phyloP scores from a whole-genome alignment of 1,140 invertebrate genomes.

The Leptopilina boulardi region DNA sequence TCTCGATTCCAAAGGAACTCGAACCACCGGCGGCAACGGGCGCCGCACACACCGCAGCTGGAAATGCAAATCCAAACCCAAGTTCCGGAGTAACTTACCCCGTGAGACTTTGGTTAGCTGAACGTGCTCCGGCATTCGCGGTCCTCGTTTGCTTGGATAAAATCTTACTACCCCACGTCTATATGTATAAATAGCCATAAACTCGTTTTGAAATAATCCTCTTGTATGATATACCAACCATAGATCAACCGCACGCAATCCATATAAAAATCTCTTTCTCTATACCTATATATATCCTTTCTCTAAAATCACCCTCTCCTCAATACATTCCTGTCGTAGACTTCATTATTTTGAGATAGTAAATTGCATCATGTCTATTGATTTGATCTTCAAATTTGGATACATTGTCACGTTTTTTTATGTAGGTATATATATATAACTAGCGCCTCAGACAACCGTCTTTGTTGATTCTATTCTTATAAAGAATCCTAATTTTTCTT shows the following conservation, averaged over 20 bases:
- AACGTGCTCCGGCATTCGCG: slow-evolving; percentile 71
- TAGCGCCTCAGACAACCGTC: too few relatives aligned
- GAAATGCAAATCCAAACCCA: slow-evolving; percentile 65
- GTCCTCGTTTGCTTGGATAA: slow-evolving; percentile 66
- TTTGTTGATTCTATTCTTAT: too few relatives aligned
- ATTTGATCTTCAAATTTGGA: too few relatives aligned
- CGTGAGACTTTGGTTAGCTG: slow-evolving; percentile 64
- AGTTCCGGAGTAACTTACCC: slow-evolving; percentile 56
- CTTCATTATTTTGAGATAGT: background rate
- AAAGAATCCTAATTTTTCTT: too few relatives aligned
- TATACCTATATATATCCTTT: background rate
- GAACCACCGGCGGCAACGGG: slow-evolving; percentile 34
- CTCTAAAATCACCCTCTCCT: slow-evolving; percentile 12
- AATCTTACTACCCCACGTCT: slow-evolving; percentile 58
- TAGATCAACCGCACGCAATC: slow-evolving; percentile 54
- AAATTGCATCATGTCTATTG: too few relatives aligned
- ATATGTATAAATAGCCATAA: slow-evolving; percentile 46
- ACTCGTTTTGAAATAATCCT: slow-evolving; percentile 62
- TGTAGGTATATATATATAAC: too few relatives aligned
- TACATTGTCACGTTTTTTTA: too few relatives aligned
- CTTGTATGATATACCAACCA: slow-evolving; percentile 33
- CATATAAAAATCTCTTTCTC: slow-evolving; percentile 59
- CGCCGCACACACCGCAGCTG: slow-evolving; percentile 45
- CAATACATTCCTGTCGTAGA: background rate
- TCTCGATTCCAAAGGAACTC: slow-evolving; percentile 48